Percentiles rank a stretch among this genome's conserved stretches.
phyloP scores from a whole-genome alignment of 2,888 invertebrate genomes.

The Julus scanicus region DNA sequence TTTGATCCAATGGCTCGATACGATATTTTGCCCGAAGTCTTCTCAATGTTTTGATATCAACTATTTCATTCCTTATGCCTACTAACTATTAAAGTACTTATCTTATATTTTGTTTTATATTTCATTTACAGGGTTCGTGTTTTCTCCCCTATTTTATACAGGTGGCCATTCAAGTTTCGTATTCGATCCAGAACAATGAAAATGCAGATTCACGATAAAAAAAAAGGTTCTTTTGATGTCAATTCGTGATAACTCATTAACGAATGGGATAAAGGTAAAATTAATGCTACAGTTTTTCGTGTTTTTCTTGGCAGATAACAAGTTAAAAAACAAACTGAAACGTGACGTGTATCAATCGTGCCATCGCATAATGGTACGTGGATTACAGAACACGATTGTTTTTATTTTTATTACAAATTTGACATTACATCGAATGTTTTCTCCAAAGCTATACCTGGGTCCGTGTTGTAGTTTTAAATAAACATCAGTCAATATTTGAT shows the following conservation, averaged over 20 bases:
- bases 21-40: background rate
- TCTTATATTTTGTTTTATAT: background rate
- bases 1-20: background rate
- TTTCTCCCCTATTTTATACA: background rate
- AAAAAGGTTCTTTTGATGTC: background rate
- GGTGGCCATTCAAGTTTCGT: background rate
- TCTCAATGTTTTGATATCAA: background rate
- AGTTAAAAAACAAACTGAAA: background rate
- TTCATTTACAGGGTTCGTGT: background rate
- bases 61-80: background rate
- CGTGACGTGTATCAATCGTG: conserved; percentile 12
- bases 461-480: background rate
- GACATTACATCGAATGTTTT: background rate
- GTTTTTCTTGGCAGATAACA: background rate
- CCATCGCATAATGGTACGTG: background rate
- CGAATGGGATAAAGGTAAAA: background rate
- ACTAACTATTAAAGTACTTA: background rate
- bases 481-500: background rate
- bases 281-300: conserved; percentile 19
- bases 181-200: background rate
- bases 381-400: background rate
- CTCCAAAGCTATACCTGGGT: background rate
- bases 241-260: conserved; percentile 14
- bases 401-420: conserved; percentile 3
- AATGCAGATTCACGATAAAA: background rate